Percentiles rank a stretch among this genome's conserved stretches.
These are phyloP conservation scores for Zelleria hepariella DNA, from an alignment of 2,888 invertebrate genomes.

Conservation along the genomic window DNA sequence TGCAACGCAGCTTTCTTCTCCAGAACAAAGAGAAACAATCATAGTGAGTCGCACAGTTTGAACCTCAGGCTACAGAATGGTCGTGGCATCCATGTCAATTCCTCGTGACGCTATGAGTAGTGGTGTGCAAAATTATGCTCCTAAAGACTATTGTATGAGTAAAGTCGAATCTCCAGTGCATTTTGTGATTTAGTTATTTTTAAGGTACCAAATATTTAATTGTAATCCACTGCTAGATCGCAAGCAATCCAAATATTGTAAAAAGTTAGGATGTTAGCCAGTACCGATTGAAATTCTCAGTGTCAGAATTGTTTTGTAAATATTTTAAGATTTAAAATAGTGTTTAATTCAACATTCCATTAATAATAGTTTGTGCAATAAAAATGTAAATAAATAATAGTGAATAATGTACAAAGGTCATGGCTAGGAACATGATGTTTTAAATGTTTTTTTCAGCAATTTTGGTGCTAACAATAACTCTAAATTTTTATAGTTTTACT, in stretches of 20 bases:
- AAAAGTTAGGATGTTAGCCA: slow-evolving; percentile 19
- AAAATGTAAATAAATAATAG: slow-evolving; percentile 30
- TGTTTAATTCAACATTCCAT: slow-evolving; percentile 56
- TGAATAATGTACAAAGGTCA: slow-evolving; percentile 28
- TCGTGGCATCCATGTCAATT: slow-evolving; percentile 29
- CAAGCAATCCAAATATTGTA: slow-evolving; percentile 8
- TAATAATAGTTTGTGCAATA: slow-evolving; percentile 55
- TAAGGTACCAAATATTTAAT: slow-evolving; percentile 45
- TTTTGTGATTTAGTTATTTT: slow-evolving; percentile 51
- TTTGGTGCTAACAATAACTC: slow-evolving; percentile 50
- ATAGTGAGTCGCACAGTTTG: slow-evolving; percentile 77
- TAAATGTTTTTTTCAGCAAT: slow-evolving; percentile 22
- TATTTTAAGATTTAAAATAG: slow-evolving; percentile 16
- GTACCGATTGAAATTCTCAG: slow-evolving; percentile 37
- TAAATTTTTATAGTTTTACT: not conserved
- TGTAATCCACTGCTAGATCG: slow-evolving; percentile 17
- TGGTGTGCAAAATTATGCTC: slow-evolving; percentile 6
- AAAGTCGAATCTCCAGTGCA: slow-evolving; percentile 38
- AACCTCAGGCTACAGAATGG: slow-evolving; percentile 58
- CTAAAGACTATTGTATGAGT: slow-evolving; percentile 10
- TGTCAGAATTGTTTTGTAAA: slow-evolving; percentile 6
- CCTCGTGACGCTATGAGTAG: slow-evolving; percentile 44
- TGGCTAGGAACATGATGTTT: slow-evolving; percentile 15
- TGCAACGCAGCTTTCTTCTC: slow-evolving; percentile 86
- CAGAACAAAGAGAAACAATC: slow-evolving; percentile 81